These are phyloP conservation scores for Cyrtodaria siliqua DNA, from an alignment of 2,888 invertebrate genomes.

Conservation along the genomic window DNA sequence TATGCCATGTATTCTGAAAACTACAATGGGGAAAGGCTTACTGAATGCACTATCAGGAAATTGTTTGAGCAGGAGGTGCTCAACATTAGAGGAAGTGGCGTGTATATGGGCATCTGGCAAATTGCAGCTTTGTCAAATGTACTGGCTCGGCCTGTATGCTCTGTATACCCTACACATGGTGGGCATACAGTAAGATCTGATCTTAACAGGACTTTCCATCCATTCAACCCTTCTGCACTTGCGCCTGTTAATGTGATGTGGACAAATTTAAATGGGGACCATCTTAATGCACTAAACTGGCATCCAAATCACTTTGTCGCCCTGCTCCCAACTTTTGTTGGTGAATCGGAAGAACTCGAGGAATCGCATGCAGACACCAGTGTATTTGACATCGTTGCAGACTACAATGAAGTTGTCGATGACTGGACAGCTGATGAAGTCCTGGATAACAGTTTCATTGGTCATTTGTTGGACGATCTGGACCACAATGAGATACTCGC, in stretches of 20 bases:
- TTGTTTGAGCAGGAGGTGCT: no score
- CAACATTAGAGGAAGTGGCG: no score
- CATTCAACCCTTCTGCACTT: neutral
- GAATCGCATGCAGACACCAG: no score
- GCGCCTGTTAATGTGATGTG: constrained; percentile 2
- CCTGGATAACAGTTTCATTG: constrained; percentile 3
- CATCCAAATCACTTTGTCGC: constrained; percentile 32
- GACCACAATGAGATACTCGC: no score
- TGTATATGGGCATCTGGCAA: constrained; percentile 58
- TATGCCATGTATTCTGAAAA: constrained; percentile 4
- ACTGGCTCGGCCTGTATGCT: constrained; percentile 14
- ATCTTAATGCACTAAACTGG: constrained; percentile 26
- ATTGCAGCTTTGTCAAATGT: constrained; percentile 38
- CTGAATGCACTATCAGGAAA: neutral
- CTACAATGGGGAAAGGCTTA: constrained; percentile 36
- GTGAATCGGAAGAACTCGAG: no score
- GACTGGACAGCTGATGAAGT: neutral
- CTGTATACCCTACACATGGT: constrained; percentile 47
- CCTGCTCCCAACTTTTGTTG: no score
- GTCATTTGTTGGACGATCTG: no score
- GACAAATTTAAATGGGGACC: constrained; percentile 25
- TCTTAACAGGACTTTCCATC: constrained; percentile 19
- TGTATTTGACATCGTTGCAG: neutral
- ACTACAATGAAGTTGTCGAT: constrained; percentile 2
- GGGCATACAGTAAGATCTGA: constrained; percentile 8